Percentiles rank a stretch among this genome's conserved stretches.
These are phyloP conservation scores for Cheilosia soror DNA, from an alignment of 2,888 invertebrate genomes.

Conservation along the genomic window DNA sequence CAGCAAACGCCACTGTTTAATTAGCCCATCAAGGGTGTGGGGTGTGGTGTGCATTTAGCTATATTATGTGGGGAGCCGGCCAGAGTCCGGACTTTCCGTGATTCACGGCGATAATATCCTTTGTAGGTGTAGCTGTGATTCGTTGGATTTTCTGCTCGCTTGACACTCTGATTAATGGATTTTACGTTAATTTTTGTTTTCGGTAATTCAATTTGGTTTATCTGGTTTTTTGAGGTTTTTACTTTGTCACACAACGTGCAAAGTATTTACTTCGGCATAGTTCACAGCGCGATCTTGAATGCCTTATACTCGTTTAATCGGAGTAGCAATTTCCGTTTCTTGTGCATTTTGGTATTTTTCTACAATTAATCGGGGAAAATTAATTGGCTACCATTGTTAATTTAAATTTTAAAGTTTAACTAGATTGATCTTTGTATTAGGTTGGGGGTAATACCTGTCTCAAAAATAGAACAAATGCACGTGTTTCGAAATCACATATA, in stretches of 20 bases:
- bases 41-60: neutral
- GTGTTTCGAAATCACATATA: neutral
- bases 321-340: constrained; percentile 21
- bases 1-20: constrained; percentile 68
- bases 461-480: neutral
- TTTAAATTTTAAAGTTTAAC: constrained; percentile 24
- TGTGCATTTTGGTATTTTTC: constrained; percentile 30
- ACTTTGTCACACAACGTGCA: constrained; percentile 47
- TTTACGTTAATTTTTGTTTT: constrained; percentile 67
- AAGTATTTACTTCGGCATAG: constrained; percentile 43
- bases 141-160: constrained; percentile 41
- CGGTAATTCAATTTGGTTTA: constrained; percentile 59
- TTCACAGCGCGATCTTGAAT: constrained; percentile 40
- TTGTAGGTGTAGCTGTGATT: constrained; percentile 51
- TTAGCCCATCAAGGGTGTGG: constrained; percentile 40
- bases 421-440: constrained; percentile 2
- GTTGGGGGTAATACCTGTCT: constrained; percentile 10
- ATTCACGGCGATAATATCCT: constrained; percentile 61
- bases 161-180: constrained; percentile 60
- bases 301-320: neutral
- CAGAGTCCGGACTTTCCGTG: constrained; percentile 43
- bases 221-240: constrained; percentile 55
- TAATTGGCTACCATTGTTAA: constrained; percentile 51
- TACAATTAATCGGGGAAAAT: constrained; percentile 39
- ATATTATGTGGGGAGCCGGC: too few relatives aligned